These are phyloP conservation scores for Apodemia mormo DNA, from an alignment of 2,888 invertebrate species.

Conservation along the genomic window DNA sequence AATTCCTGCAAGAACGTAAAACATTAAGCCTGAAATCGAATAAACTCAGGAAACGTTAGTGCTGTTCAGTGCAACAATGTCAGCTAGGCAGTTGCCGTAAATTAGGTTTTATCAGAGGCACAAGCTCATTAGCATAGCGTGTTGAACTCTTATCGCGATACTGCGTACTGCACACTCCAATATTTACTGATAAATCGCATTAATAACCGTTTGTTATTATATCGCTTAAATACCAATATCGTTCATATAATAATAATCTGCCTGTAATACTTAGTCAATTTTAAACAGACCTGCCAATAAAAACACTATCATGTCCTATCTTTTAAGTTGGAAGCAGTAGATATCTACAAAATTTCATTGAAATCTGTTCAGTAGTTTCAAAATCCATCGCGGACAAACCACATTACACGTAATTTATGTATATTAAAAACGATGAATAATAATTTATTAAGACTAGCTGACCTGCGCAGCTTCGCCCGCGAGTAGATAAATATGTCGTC, in stretches of 20 bases:
- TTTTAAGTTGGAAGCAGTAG: too few species aligned
- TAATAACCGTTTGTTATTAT: constrained; percentile 2
- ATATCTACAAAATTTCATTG: too few species aligned
- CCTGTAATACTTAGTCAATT: neutral
- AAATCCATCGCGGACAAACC: too few species aligned
- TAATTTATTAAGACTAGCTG: too few species aligned
- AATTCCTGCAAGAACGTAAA: neutral
- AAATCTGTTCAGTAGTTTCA: too few species aligned
- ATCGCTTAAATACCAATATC: neutral
- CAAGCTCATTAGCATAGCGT: constrained; percentile 64
- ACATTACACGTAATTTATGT: too few species aligned
- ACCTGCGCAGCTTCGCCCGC: too few species aligned
- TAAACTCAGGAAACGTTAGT: constrained; percentile 8
- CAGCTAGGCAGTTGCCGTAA: constrained; percentile 44
- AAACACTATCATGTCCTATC: too few species aligned
- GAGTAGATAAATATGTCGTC: too few species aligned
- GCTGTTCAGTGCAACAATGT: constrained; percentile 7
- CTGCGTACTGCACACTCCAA: constrained; percentile 37
- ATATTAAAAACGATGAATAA: too few species aligned
- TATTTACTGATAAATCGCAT: constrained; percentile 17
- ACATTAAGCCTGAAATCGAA: neutral
- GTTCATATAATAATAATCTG: neutral
- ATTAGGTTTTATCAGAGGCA: constrained; percentile 65
- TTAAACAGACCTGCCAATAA: too few species aligned
- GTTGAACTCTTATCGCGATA: constrained; percentile 61